Base-by-base conservation (phyloP, 1,140 invertebrate genomes). In the Doryteuthis pealeii region DNA sequence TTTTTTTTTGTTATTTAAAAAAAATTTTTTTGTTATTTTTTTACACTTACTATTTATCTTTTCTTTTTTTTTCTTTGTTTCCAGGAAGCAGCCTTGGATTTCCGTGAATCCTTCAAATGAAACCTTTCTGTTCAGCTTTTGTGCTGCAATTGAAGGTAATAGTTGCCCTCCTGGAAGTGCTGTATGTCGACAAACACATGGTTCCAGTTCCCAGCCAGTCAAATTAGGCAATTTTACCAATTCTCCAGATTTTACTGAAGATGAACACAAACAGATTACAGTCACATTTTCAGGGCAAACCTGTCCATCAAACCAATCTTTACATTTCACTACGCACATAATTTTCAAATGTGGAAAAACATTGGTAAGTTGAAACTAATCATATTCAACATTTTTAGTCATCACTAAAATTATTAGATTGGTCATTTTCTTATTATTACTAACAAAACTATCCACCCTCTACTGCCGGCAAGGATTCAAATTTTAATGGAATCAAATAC, bases 331-430 rank as follows among this genome's bases (percentile, higher is more conserved):
- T 18, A 80, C 81, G n/a, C 71, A 79, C n/a, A 83, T 85, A 70
- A 80, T 81, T 45, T 76, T 85, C 33, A 82, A 81, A 72, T 85
- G 84, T 83, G 84, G 83, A 15, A 79, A 81, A 54, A 82, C 77
- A 31, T 65, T 82, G 76, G 82, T 83, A 75, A 76, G 79, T 75
- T 62, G 22, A 49, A n/a, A n/a, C n/a, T n/a, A n/a, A n/a, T n/a
- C n/a, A n/a, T n/a, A n/a, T n/a, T n/a, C n/a, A n/a, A n/a, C n/a
- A n/a, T n/a, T n/a, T n/a, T n/a, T n/a, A n/a, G n/a, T n/a, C n/a
- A n/a, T n/a, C n/a, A n/a, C n/a, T n/a, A n/a, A n/a, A n/a, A n/a
- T n/a, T n/a, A n/a, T n/a, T n/a, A n/a, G n/a, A n/a, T n/a, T n/a
- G n/a, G n/a, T n/a, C n/a, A n/a, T n/a, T n/a, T n/a, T n/a, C n/a